phyloP scores from a whole-genome alignment of 92 coral and sea anemone genomes.

The Palythoa heliodiscus region DNA sequence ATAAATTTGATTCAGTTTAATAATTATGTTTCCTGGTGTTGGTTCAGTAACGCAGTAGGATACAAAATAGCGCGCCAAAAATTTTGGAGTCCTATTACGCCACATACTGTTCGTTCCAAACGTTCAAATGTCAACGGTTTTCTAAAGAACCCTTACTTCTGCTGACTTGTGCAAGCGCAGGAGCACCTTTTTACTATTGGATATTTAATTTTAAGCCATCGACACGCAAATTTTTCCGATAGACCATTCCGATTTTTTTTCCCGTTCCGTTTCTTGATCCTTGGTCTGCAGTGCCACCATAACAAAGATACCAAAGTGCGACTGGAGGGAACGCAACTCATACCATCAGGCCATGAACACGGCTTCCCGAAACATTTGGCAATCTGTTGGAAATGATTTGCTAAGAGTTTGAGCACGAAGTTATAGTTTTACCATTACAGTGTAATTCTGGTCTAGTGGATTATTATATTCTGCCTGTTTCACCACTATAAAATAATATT shows the following conservation, averaged over 20 bases:
- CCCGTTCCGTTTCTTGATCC: slow-evolving; percentile 10
- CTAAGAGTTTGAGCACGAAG: no score
- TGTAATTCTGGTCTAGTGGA: no score
- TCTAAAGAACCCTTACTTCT: not conserved
- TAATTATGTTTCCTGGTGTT: no score
- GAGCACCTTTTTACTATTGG: slow-evolving; percentile 44
- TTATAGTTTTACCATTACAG: no score
- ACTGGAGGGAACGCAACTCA: slow-evolving; percentile 64
- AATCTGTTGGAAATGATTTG: slow-evolving; percentile 49
- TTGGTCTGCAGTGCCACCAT: slow-evolving; percentile 72
- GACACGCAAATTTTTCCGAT: slow-evolving; percentile 34
- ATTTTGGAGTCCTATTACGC: no score
- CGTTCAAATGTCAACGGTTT: not conserved
- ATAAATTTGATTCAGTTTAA: no score
- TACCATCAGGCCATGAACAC: slow-evolving; percentile 69
- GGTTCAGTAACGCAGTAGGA: no score
- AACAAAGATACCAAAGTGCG: slow-evolving; percentile 57
- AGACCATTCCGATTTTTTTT: slow-evolving; percentile 34
- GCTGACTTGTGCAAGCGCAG: slow-evolving; percentile 33
- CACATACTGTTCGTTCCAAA: no score
- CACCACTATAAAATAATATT: no score
- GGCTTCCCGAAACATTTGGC: slow-evolving; percentile 70
- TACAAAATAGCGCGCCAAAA: no score
- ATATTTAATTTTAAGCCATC: slow-evolving; percentile 50
- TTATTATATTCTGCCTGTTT: no score